These are phyloP conservation scores for Diachasma alloeum DNA, from an alignment of 1,140 invertebrate genomes.

Conservation along the genomic window DNA sequence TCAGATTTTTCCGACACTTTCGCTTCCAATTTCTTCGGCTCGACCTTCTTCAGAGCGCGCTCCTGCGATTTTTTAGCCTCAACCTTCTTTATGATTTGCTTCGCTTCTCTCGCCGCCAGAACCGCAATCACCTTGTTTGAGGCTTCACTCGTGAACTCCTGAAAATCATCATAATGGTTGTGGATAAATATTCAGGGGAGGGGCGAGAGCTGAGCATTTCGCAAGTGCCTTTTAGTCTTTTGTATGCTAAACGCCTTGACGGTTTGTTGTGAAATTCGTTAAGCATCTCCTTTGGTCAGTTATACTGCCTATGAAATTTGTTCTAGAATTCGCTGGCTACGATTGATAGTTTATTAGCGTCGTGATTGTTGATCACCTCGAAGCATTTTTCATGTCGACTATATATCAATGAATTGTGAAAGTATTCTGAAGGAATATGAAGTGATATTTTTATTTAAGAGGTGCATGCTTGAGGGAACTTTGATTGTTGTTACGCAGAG, in stretches of 20 bases:
- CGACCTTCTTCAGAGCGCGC: background rate
- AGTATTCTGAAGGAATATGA: background rate
- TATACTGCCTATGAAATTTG: background rate
- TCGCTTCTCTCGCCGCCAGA: constrained; percentile 37
- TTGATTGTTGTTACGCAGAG: too few species aligned
- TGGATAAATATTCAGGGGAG: background rate
- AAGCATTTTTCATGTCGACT: background rate
- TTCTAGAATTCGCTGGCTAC: background rate
- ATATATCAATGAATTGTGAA: background rate
- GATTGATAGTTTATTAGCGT: background rate
- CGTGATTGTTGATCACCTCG: constrained; percentile 20
- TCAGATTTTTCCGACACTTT: background rate
- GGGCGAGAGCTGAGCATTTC: background rate
- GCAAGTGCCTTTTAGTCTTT: background rate
- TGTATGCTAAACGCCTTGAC: background rate
- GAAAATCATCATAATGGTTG: background rate
- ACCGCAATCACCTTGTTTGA: constrained; percentile 43
- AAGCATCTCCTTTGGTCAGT: background rate
- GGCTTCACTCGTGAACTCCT: constrained; percentile 49
- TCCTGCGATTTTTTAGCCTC: background rate
- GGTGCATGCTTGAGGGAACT: too few species aligned
- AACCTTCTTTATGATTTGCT: constrained; percentile 4
- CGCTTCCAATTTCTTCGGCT: background rate
- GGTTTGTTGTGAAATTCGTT: constrained; percentile 9
- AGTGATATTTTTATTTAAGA: background rate